Evolutionary conservation across 1,140 invertebrate species (phyloP), one percentile per base, ranked within the genome.

Genomic region (Sycophaga agraensis): DNA sequence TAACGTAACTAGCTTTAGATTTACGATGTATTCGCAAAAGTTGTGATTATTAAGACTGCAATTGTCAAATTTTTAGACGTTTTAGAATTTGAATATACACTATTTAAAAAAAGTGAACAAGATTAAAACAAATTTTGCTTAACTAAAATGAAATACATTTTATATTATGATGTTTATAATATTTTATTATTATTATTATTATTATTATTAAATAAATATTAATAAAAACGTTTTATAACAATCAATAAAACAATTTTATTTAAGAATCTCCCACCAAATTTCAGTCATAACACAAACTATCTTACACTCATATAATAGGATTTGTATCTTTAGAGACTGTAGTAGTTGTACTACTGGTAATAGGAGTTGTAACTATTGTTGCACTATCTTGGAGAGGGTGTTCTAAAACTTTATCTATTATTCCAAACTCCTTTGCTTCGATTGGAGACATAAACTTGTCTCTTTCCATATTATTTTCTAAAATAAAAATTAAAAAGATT

Each of bases 371-470:
- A 34, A n/a, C n/a, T n/a, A n/a, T n/a, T n/a, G n/a, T n/a, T n/a
- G n/a, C n/a, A n/a, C n/a, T n/a, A n/a, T 79, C 79, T 68, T 82
- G 82, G 31, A 84, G 80, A 8, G 88, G 87, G 72, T 89, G 86
- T 43, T 86, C 85, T 48, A 98, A 82, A 40, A 99, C 89, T 78
- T 91, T 90, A 81, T 99, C 97, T 71, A 99, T 97, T n/a, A 99
- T 77, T 46, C 97, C 97, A 84, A 98, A 96, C 40, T 89, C 85
- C 74, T 93, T 91, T 2, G 97, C 97, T 82, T 98, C 94, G 1
- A 79, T 74, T 0, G 96, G 92, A 60, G 83, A 89, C 93, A 99
- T 95, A 73, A 97, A 99, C 70, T 91, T 91, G 78, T 99, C 97
- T 60, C 97, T 84, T 79, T 98, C 96, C 91, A 98, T 95, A 54